Evolutionary conservation across 2,888 invertebrate species (phyloP).

Genomic region (Andricus quercusramuli): DNA sequence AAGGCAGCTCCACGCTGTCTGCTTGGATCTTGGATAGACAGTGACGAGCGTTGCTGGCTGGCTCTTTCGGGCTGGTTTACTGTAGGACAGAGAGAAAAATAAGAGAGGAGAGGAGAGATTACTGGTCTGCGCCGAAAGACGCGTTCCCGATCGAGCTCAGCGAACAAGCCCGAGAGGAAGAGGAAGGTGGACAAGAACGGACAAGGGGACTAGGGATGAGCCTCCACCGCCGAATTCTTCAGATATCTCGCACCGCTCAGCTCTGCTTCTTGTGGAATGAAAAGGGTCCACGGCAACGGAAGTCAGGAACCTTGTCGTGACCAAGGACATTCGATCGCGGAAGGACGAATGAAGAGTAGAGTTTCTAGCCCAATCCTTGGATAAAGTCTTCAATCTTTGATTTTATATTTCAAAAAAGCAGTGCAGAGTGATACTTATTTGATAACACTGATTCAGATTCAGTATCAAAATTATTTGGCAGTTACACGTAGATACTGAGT

Average conservation of each 20-base stretch:
- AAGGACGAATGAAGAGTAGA: not conserved
- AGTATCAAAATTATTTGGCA: too few species aligned
- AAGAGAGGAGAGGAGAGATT: conserved; percentile 47
- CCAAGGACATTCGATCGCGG: not conserved
- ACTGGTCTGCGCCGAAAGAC: conserved; percentile 52
- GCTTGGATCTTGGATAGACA: conserved; percentile 78
- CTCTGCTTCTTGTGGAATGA: conserved; percentile 38
- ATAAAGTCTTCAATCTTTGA: too few species aligned
- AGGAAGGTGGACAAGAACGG: conserved; percentile 53
- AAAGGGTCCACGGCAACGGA: conserved; percentile 56
- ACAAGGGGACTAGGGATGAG: conserved; percentile 47
- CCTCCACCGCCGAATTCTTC: conserved; percentile 67
- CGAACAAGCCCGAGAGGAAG: conserved; percentile 40
- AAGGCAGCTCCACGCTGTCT: conserved; percentile 78
- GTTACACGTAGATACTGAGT: too few species aligned
- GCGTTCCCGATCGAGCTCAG: conserved; percentile 50
- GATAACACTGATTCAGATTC: too few species aligned
- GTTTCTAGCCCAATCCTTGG: too few species aligned
- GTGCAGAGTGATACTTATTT: too few species aligned
- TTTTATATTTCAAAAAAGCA: too few species aligned
- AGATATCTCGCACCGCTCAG: conserved; percentile 63
- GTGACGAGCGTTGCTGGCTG: conserved; percentile 73
- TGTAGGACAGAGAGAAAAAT: conserved; percentile 46
- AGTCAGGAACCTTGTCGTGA: conserved; percentile 51
- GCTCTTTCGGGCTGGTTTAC: conserved; percentile 54